Base-by-base conservation (phyloP, 2,113 vertebrate genomes). In the Gorsachius goisagi region DNA sequence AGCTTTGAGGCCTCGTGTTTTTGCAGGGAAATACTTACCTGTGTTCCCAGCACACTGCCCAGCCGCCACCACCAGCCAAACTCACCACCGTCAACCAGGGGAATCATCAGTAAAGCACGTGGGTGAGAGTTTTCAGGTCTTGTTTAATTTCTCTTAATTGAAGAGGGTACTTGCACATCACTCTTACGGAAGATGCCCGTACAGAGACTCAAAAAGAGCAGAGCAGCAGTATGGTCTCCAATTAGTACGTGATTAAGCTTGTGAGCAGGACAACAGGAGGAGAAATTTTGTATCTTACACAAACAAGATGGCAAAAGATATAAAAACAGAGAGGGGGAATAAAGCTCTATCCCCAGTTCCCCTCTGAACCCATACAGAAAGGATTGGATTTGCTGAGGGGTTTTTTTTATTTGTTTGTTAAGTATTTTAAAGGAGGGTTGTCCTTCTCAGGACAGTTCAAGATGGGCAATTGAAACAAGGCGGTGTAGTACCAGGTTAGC, bases 1-100 rank as follows among this genome's bases (percentile, higher is more conserved):
- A 89, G 95, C 96, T 97, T 97, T 95, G 93, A 96, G 96, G 83
- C 78, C 90, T 93, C 58, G 19, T 92, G 82, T 81, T 95, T 97
- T 95, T 88, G 81, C 94, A 95, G 73, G 69, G 79, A 89, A 95
- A 95, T 78, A 86, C 88, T 90, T 97, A 97, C 94, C 95, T 96
- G 92, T 58, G 67, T 73, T 95, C 63, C 76, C 86, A 93, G 78
- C 76, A 81, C 27, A 13, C 73, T 85, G 71, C 69, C 53, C 63
- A 58, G 72, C 74, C 49, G n/a, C 59, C 37, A 16, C 37, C 3
- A 1, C 37, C 30, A 76, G 73, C 55, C 63, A 67, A 91, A 47
- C 53, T 7, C 50, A 12, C 4, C 2, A 2, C 55, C 52, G 49
- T 44, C 85, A 71, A 6, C 20, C 23, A 12, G 32, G 23, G 13